Conservation (phyloP, 2,797 vertebrate genomes). For the Forpus xanthops region DNA sequence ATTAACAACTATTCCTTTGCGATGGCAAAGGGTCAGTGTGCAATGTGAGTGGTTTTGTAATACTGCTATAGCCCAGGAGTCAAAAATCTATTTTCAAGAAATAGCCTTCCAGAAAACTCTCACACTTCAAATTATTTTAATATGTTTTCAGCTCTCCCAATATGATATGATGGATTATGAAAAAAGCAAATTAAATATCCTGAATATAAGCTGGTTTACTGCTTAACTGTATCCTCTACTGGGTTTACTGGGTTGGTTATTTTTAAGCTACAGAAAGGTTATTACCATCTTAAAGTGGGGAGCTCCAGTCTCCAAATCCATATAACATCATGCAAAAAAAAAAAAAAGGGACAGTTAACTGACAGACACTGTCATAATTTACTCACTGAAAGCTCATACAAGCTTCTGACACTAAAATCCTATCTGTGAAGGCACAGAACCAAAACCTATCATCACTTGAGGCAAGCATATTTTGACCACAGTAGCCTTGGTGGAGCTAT, state of each 20-base stretch:
- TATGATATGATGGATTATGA: constrained; percentile 35
- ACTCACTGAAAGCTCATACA: not conserved
- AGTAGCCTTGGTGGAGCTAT: not conserved
- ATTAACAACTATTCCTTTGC: not conserved
- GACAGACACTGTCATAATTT: constrained; percentile 14
- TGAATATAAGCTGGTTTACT: constrained; percentile 64
- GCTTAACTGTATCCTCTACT: constrained; percentile 55
- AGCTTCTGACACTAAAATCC: constrained; percentile 16
- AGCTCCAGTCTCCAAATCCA: constrained; percentile 46
- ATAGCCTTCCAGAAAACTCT: constrained; percentile 44
- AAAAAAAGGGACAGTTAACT: constrained; percentile 54
- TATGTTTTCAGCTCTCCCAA: constrained; percentile 31
- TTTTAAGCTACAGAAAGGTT: constrained; percentile 61
- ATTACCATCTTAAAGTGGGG: constrained; percentile 45
- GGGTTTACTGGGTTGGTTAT: constrained; percentile 37
- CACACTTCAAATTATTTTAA: constrained; percentile 38
- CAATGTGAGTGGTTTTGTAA: not conserved
- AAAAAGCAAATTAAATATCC: constrained; percentile 53
- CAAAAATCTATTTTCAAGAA: constrained; percentile 36
- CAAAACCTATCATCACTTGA: not conserved
- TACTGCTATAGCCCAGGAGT: not conserved
- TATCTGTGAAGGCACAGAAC: not conserved
- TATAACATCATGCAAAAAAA: constrained; percentile 15
- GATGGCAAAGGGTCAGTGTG: not conserved
- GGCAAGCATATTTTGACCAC: not conserved